Evolutionary conservation across 2,888 invertebrate species (phyloP), one percentile per base, ranked within the genome.

Genomic region (Incurvaria masculella): DNA sequence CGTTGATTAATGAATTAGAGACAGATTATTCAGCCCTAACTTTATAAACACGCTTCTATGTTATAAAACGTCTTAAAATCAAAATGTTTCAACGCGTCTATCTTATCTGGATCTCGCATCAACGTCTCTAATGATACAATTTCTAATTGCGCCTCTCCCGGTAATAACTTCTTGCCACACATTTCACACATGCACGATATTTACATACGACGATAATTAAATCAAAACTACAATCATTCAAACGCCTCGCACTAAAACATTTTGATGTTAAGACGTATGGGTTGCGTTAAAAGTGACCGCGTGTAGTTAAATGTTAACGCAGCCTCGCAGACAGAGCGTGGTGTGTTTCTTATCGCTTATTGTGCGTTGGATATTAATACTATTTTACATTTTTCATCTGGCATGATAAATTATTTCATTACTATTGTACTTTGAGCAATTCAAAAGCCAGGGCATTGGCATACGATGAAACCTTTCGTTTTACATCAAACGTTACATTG

Each of bases 361-460:
- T 67, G 69, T 70, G 64, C 68, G 65, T 71, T 68, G 65, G 67
- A 66, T 66, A 69, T 62, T 69, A 65, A 71, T 68, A 17, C 21
- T 19, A 3, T 67, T 68, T 65, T 66, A 67, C 71, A 72, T 73
- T 70, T 75, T 71, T 69, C 72, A 72, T 75, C 67, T 69, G 66
- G 76, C 78, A 76, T 78, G 78, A 76, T 76, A 60, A 73, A 75
- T 74, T 71, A 69, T 72, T 72, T 74, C 73, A 72, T 74, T 75
- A 72, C 62, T 72, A 66, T 71, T 68, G 61, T 64, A 72, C 73
- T 75, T 79, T 69, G 72, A 72, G 72, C 74, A 69, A 75, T 74
- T 73, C 70, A 78, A 66, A 81, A 87, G 91, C 91, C 91, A 91
- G 91, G 91, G 91, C 91, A 91, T 91, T 91, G 91, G 90, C 90